phyloP scores from a whole-genome alignment of 2,888 invertebrate species.

The Latheticus oryzae region DNA sequence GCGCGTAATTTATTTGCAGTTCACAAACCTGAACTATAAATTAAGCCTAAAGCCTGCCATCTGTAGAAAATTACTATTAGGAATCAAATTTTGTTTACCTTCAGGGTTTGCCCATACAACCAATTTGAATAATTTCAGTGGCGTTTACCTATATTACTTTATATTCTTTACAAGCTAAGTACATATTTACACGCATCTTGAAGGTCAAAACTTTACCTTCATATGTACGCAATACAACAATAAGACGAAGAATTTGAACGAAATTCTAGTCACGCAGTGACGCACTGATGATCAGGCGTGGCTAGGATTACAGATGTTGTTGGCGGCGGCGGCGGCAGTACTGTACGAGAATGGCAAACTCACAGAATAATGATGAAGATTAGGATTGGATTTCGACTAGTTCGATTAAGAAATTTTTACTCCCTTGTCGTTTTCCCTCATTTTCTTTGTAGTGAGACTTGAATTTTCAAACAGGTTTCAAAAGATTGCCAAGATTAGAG shows the following conservation, averaged over 20 bases:
- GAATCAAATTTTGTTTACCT: no score
- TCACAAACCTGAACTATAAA: constrained; percentile 21
- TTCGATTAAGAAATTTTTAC: constrained; percentile 52
- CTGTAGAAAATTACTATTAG: neutral
- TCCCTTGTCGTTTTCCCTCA: constrained; percentile 39
- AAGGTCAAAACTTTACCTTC: constrained; percentile 42
- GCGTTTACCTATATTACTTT: constrained; percentile 40
- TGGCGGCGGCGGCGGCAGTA: constrained; percentile 39
- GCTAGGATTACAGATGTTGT: constrained; percentile 51
- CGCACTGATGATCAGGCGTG: constrained; percentile 50
- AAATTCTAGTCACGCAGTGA: constrained; percentile 49
- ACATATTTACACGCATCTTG: constrained; percentile 43
- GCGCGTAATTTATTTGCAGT: constrained; percentile 23
- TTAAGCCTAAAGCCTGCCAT: constrained; percentile 3
- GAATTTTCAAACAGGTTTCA: constrained; percentile 25
- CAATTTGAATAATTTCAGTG: constrained; percentile 21
- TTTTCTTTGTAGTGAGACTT: constrained; percentile 17
- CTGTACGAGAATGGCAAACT: no score
- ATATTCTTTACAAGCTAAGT: constrained; percentile 27
- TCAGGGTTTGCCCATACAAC: no score
- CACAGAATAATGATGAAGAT: constrained; percentile 51
- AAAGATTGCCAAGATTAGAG: neutral
- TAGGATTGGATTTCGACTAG: constrained; percentile 47
- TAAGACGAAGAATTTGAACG: constrained; percentile 20
- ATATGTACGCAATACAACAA: constrained; percentile 29